A percentile compares a stretch with the other conserved stretches of the same genome.
phyloP scores from a whole-genome alignment of 35 echinoderm and acorn worm genomes.

The Anneissia japonica region DNA sequence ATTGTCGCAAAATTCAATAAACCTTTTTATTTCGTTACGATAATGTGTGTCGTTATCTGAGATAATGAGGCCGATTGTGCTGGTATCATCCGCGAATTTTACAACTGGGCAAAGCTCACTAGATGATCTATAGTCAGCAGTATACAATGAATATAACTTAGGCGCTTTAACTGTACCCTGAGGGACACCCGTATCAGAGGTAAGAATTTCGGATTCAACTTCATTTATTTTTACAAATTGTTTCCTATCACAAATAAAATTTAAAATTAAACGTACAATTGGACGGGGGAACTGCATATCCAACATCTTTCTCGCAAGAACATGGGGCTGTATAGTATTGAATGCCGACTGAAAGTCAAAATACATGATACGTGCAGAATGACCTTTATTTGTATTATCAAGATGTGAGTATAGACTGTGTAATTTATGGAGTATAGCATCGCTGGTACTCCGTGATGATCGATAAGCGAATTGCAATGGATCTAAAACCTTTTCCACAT shows the following conservation, averaged over 20 bases:
- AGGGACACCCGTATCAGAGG: constrained; percentile 29
- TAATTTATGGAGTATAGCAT: constrained; percentile 32
- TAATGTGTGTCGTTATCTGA: constrained; percentile 9
- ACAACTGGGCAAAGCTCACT: constrained; percentile 16
- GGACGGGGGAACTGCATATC: not conserved
- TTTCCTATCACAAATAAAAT: not conserved
- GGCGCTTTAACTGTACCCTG: constrained; percentile 46
- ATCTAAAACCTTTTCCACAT: not conserved
- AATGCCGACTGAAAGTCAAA: constrained; percentile 29
- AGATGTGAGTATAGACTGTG: constrained; percentile 24
- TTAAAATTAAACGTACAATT: not conserved
- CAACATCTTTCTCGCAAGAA: not conserved
- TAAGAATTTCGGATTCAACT: not conserved
- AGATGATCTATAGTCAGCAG: constrained; percentile 24
- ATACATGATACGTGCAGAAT: constrained; percentile 17
- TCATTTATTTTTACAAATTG: constrained; percentile 14
- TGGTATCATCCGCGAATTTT: constrained; percentile 46
- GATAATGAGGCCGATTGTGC: constrained; percentile 20
- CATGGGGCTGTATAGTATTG: constrained; percentile 23
- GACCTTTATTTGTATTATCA: not conserved
- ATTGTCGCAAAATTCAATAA: constrained; percentile 22
- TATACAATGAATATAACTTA: constrained; percentile 47
- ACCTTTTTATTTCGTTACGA: constrained; percentile 2
- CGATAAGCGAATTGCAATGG: constrained; percentile 37
- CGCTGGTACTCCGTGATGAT: constrained; percentile 10